Percentiles rank a stretch among this genome's conserved stretches.
phyloP scores from a whole-genome alignment of 2,113 vertebrate species.

The Irena cyanogastra region DNA sequence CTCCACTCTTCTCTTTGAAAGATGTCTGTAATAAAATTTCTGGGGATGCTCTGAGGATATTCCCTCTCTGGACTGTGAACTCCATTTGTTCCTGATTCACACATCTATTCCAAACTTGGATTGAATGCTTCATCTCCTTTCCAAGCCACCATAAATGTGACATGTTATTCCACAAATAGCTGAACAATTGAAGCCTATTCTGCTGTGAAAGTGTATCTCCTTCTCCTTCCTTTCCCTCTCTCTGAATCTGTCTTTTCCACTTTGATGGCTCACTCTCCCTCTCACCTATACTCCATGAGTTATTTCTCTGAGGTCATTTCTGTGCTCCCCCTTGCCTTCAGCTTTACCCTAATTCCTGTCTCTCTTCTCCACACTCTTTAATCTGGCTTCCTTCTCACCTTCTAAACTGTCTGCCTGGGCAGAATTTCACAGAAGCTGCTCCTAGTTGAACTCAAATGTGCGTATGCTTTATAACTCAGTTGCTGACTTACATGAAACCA shows the following conservation, averaged over 20 bases:
- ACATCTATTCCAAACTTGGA: neutral
- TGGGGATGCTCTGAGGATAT: conserved; percentile 12
- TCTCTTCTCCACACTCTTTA: neutral
- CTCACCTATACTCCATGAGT: neutral
- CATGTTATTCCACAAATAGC: neutral
- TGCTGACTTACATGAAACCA: neutral
- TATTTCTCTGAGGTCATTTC: neutral
- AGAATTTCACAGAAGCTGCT: neutral
- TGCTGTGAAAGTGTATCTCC: neutral
- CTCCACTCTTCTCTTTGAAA: neutral
- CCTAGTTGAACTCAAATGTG: neutral
- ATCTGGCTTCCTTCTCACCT: neutral
- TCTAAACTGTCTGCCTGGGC: neutral
- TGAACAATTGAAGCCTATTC: neutral
- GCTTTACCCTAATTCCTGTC: neutral
- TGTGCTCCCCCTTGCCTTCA: neutral
- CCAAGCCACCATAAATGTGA: neutral
- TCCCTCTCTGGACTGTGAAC: neutral
- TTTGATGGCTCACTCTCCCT: neutral
- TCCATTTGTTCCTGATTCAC: neutral
- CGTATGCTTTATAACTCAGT: neutral
- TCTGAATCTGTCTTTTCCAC: neutral
- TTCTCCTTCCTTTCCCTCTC: neutral
- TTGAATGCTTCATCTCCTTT: neutral
- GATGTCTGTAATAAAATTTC: neutral